A percentile compares a stretch with the other conserved stretches of the same genome.
Conservation (phyloP, 2,113 vertebrate genomes). For the Lophochroa leadbeateri region DNA sequence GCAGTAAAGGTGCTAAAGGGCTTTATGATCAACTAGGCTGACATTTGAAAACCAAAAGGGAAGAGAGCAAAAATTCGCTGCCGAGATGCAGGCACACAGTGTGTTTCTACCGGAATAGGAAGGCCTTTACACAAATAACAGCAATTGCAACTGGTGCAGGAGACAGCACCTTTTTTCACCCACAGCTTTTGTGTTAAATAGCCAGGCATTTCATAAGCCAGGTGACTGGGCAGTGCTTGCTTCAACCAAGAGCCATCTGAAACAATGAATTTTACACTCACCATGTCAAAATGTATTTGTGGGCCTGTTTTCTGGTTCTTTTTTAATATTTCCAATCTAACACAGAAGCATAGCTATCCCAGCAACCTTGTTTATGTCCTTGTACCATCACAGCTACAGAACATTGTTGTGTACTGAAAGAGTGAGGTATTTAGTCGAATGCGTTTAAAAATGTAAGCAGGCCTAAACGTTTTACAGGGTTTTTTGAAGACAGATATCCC, state of each 20-base stretch:
- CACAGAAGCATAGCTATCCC: background rate
- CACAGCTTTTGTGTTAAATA: background rate
- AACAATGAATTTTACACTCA: background rate
- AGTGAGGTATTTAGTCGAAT: background rate
- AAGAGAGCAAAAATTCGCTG: background rate
- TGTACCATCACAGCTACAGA: background rate
- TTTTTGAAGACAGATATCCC: background rate
- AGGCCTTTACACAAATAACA: background rate
- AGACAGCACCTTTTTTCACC: background rate
- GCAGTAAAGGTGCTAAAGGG: background rate
- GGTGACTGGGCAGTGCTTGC: background rate
- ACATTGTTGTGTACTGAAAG: background rate
- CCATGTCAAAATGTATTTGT: background rate
- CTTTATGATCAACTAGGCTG: background rate
- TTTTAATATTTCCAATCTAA: background rate
- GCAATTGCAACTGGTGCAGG: rapidly evolving
- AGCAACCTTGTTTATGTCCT: background rate
- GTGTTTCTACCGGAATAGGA: background rate
- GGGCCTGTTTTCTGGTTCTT: background rate
- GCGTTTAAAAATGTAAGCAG: background rate
- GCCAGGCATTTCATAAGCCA: background rate
- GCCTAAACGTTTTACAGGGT: background rate
- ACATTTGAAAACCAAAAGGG: background rate
- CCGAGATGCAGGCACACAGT: background rate
- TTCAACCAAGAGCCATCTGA: background rate